Base-by-base conservation (phyloP, 2,113 vertebrate species). In the Phyllostomus discolor region DNA sequence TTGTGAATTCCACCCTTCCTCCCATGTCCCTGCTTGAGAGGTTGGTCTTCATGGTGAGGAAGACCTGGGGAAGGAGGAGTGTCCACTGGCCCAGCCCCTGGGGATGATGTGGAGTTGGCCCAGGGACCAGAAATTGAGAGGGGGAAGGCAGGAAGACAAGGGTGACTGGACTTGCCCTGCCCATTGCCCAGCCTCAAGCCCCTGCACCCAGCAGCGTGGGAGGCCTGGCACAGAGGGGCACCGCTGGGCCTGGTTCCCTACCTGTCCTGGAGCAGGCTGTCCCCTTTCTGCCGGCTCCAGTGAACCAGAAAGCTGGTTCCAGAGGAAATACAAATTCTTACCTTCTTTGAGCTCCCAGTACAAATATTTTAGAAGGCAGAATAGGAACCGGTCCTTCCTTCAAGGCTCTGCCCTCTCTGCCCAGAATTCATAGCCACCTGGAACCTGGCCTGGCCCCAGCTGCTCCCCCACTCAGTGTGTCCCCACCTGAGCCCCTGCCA, bases 241-340 rank as follows among this genome's bases (percentile, higher is more conserved):
- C n/a, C 10, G 20, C 17, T 7, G 76, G 31, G 35, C 7, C 67
- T 9, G 1, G 11, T 11, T 52, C 10, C 52, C 73, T 7, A 0
- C 9, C 20, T 54, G 33, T 28, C 81, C 24, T 35, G 1, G 10
- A 35, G 4, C 24, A 9, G 19, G 9, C 6, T 14, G 0, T n/a
- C 26, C 41, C 64, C 33, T 94, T 52, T 50, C 19, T 26, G 7
- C 7, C 35, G 31, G 22, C 24, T 50, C 46, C 57, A 17, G 62
- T 26, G 86, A n/a, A 73, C 41, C 5, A 5, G 48, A 69, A 14
- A 69, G 33, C 54, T 41, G 72, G 17, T 43, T 57, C 46, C 16
- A 66, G n/a, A 54, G 41, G 57, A 54, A 81, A 62, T 73, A n/a
- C 7, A 5, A 62, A 64, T 8, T 15, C 1, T 24, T 67, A 19